Evolutionary conservation across 2,113 vertebrate species (phyloP).

Genomic region (Sterna hirundo): DNA sequence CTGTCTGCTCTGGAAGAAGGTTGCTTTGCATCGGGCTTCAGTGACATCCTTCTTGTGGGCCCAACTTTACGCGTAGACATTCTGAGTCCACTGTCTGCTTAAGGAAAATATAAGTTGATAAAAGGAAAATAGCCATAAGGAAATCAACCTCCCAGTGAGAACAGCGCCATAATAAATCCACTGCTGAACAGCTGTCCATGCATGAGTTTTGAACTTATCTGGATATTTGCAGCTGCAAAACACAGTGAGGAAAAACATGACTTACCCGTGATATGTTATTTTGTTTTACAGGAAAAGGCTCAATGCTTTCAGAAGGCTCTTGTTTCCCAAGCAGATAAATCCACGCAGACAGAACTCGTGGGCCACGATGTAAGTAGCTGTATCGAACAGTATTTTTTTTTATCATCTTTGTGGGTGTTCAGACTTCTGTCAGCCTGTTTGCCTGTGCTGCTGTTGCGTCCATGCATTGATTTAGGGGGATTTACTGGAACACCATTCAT

Average conservation of each 20-base stretch:
- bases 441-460: conserved; percentile 28
- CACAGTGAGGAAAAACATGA: background rate
- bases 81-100: background rate
- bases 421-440: conserved; percentile 37
- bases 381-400: conserved; percentile 1
- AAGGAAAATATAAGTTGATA: background rate
- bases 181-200: background rate
- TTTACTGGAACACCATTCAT: conserved; percentile 31
- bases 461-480: conserved; percentile 8
- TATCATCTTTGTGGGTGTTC: conserved; percentile 47
- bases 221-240: background rate
- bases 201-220: background rate
- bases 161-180: background rate
- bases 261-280: conserved; percentile 27
- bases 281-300: conserved; percentile 85
- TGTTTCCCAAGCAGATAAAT: conserved; percentile 88
- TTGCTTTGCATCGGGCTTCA: background rate
- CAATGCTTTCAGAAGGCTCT: conserved; percentile 83
- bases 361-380: conserved; percentile 89
- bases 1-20: background rate
- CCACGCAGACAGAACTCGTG: conserved; percentile 91
- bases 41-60: background rate
- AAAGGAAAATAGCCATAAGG: background rate
- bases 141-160: background rate
- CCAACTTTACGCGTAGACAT: background rate